Evolutionary conservation across 1,140 invertebrate species (phyloP).

Genomic region (Papilio aristodemus): DNA sequence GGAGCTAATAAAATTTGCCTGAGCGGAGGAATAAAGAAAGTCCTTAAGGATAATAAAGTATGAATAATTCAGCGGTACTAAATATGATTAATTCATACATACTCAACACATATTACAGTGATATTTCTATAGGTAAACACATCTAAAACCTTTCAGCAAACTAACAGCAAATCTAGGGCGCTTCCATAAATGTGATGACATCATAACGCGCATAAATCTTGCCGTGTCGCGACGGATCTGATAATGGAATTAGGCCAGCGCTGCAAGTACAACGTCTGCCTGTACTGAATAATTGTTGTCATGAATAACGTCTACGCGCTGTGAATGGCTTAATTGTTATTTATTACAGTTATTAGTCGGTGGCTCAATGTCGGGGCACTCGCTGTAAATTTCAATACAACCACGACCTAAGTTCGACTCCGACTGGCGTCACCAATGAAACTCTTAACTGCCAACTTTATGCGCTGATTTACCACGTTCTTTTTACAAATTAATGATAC

Average conservation of each 20-base stretch:
- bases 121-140: slow-evolving; percentile 41
- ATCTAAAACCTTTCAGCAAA: slow-evolving; percentile 54
- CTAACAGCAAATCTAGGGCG: slow-evolving; percentile 49
- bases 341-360: slow-evolving; percentile 27
- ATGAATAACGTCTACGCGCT: slow-evolving; percentile 42
- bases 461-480: background rate
- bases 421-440: slow-evolving; percentile 19
- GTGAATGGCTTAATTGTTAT: slow-evolving; percentile 41
- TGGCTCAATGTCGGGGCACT: slow-evolving; percentile 18
- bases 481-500: background rate
- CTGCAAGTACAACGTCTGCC: slow-evolving; percentile 39
- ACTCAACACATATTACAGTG: background rate
- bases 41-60: background rate
- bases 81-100: slow-evolving; percentile 25
- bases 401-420: background rate
- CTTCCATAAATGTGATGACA: slow-evolving; percentile 50
- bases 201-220: slow-evolving; percentile 50
- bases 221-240: slow-evolving; percentile 46
- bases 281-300: slow-evolving; percentile 52
- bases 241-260: slow-evolving; percentile 44
- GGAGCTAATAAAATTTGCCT: background rate
- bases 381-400: slow-evolving; percentile 17
- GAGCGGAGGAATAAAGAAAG: background rate
- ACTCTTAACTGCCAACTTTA: slow-evolving; percentile 14
- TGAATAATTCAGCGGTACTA: slow-evolving; percentile 10